Conservation (phyloP, 2,888 invertebrate genomes). For the Heliothis peltigera region DNA sequence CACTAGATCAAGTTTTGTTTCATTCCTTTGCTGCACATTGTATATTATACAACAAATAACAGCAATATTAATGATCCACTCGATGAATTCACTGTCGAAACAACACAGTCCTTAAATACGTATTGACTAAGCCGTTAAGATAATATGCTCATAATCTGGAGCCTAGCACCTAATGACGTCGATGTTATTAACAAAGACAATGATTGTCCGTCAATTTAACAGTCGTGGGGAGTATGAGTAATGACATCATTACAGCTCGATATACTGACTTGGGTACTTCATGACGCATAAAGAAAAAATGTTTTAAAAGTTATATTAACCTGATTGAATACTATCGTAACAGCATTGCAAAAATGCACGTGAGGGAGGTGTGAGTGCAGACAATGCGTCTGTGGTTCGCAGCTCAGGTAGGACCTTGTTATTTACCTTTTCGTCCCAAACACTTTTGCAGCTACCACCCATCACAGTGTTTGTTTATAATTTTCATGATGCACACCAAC, state of each 20-base stretch:
- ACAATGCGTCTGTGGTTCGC: constrained; percentile 44
- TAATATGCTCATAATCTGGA: constrained; percentile 31
- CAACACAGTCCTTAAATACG: constrained; percentile 20
- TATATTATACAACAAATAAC: neutral
- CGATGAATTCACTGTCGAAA: constrained; percentile 19
- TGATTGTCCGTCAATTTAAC: constrained; percentile 57
- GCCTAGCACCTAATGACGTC: constrained; percentile 23
- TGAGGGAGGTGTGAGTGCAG: constrained; percentile 20
- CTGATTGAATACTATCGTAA: constrained; percentile 1
- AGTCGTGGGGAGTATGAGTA: constrained; percentile 54
- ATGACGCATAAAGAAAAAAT: constrained; percentile 47
- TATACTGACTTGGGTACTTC: constrained; percentile 42
- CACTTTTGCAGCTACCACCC: constrained; percentile 30
- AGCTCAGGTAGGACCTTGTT: constrained; percentile 66
- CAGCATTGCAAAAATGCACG: constrained; percentile 11
- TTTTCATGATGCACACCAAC: constrained; percentile 6
- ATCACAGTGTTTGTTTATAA: constrained; percentile 37
- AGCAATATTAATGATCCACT: neutral
- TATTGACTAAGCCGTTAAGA: constrained; percentile 29
- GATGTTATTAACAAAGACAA: constrained; percentile 54
- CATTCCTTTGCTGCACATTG: neutral
- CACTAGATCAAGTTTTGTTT: neutral
- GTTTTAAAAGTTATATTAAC: constrained; percentile 15
- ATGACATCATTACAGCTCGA: constrained; percentile 55
- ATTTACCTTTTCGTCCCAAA: constrained; percentile 54